Percentiles rank a stretch among this genome's conserved stretches.
Evolutionary conservation across 2,888 invertebrate genomes (phyloP).

Genomic region (Strigamia crassipes): DNA sequence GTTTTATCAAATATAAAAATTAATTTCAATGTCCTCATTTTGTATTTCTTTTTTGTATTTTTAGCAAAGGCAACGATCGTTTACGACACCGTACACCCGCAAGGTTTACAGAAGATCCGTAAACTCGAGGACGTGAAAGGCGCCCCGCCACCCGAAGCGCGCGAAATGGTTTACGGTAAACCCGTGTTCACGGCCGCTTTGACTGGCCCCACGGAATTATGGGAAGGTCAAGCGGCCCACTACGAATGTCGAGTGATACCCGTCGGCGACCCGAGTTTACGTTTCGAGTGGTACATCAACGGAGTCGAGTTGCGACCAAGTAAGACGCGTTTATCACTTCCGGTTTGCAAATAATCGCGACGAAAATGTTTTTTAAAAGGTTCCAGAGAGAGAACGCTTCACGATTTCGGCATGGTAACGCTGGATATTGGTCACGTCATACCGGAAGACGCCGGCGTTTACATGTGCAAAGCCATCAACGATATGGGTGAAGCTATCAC

Average conservation of each 20-base stretch:
- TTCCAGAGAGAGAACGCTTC: slow-evolving; percentile 85
- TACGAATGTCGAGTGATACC: slow-evolving; percentile 90
- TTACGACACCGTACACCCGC: slow-evolving; percentile 88
- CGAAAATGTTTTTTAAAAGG: slow-evolving; percentile 57
- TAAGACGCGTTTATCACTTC: slow-evolving; percentile 57
- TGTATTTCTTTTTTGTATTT: too few species aligned
- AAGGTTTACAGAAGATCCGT: slow-evolving; percentile 87
- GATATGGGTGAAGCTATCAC: slow-evolving; percentile 92
- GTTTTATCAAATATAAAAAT: neutral
- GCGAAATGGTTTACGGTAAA: slow-evolving; percentile 82
- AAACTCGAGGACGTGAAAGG: slow-evolving; percentile 78
- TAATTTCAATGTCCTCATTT: too few species aligned
- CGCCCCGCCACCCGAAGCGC: slow-evolving; percentile 70
- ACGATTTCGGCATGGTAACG: slow-evolving; percentile 93
- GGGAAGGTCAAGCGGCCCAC: slow-evolving; percentile 89
- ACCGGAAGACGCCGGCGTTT: slow-evolving; percentile 86
- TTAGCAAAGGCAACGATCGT: slow-evolving; percentile 82
- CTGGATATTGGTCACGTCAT: slow-evolving; percentile 87
- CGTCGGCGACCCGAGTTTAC: slow-evolving; percentile 87
- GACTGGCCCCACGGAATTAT: slow-evolving; percentile 84
- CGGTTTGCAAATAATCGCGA: neutral
- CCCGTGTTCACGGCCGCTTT: slow-evolving; percentile 88
- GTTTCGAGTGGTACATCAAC: slow-evolving; percentile 95
- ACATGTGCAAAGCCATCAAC: slow-evolving; percentile 92
- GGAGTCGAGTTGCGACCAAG: slow-evolving; percentile 91